phyloP scores from a whole-genome alignment of 2,113 vertebrate species.

The Ptilorrhoa leucosticta region DNA sequence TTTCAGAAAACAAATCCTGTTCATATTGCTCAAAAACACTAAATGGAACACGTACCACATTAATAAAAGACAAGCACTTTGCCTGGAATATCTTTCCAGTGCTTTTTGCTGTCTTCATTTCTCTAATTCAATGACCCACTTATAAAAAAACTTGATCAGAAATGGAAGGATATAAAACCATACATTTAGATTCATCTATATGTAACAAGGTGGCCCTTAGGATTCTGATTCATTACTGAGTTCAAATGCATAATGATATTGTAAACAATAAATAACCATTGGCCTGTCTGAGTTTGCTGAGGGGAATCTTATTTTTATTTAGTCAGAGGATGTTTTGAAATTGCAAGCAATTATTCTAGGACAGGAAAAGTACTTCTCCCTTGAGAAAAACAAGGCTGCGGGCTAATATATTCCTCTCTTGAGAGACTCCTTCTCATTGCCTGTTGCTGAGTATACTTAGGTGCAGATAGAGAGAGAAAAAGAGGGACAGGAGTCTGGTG shows the following conservation, averaged over 20 bases:
- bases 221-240: neutral
- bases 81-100: neutral
- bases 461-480: neutral
- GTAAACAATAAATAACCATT: neutral
- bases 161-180: neutral
- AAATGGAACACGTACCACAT: neutral
- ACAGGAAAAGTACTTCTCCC: neutral
- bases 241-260: neutral
- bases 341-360: slow-evolving; percentile 26
- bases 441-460: neutral
- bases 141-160: neutral
- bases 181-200: neutral
- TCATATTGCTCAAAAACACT: neutral
- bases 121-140: neutral
- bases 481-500: neutral
- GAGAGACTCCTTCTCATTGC: neutral
- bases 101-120: neutral
- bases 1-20: neutral
- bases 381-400: neutral
- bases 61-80: neutral
- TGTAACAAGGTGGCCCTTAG: neutral
- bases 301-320: slow-evolving; percentile 6
- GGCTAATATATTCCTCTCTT: neutral
- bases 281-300: neutral
- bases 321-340: neutral